phyloP scores from a whole-genome alignment of 2,113 vertebrate genomes.

The Panurus biarmicus region DNA sequence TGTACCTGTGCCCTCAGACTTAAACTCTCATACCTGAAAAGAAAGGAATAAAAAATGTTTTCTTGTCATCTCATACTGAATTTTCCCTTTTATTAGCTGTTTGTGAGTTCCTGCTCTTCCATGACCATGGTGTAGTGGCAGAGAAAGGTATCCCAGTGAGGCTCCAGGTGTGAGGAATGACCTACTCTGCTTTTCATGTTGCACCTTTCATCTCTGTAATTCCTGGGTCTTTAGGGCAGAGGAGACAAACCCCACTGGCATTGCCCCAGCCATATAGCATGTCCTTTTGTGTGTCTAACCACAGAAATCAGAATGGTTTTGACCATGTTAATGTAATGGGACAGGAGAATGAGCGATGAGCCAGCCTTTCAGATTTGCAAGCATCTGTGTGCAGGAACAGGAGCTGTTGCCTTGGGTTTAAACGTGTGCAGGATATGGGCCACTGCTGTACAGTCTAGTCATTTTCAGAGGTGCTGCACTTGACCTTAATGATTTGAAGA shows the following conservation, averaged over 20 bases:
- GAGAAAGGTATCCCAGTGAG: background rate
- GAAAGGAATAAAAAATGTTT: background rate
- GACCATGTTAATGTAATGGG: background rate
- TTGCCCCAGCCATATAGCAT: accelerated
- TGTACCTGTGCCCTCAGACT: background rate
- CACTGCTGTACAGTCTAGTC: background rate
- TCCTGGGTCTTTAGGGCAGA: background rate
- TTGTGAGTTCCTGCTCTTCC: background rate
- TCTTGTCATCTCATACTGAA: background rate
- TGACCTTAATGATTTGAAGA: background rate
- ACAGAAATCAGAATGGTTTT: background rate
- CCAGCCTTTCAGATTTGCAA: background rate
- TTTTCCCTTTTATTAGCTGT: background rate
- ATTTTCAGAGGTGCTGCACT: background rate
- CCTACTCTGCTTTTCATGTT: accelerated
- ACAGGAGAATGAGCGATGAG: background rate
- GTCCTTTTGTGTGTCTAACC: background rate
- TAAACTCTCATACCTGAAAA: background rate
- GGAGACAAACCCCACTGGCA: background rate
- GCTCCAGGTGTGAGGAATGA: background rate
- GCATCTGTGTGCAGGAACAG: background rate
- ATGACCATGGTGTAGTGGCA: background rate
- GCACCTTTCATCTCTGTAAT: background rate
- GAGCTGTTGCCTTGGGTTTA: background rate
- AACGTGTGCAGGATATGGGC: background rate